Evolutionary conservation across 2,113 vertebrate genomes (phyloP).

Genomic region (Campylorhamphus procurvoides): DNA sequence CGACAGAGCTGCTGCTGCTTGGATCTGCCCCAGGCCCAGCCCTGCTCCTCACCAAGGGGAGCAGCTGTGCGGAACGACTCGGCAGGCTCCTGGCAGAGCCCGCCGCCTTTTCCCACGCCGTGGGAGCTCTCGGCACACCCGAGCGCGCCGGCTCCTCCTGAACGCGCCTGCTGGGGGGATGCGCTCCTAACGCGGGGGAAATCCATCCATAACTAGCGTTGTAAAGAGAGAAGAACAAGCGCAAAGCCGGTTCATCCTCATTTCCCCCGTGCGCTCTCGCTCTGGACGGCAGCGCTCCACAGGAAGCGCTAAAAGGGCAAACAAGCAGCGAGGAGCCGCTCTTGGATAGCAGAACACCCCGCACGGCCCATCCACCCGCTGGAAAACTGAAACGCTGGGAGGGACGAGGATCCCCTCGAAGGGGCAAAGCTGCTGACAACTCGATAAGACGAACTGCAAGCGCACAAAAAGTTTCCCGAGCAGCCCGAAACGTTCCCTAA

Average conservation of each 20-base stretch:
- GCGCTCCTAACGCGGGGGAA: background rate
- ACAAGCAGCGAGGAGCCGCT: background rate
- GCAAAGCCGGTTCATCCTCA: background rate
- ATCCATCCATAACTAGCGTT: background rate
- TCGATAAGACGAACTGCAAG: rapidly evolving
- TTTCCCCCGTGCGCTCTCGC: background rate
- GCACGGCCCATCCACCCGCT: background rate
- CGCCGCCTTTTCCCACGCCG: background rate
- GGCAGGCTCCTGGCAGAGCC: background rate
- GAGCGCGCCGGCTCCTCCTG: background rate
- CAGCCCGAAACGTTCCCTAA: rapidly evolving
- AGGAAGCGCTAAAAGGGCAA: background rate
- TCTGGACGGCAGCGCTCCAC: background rate
- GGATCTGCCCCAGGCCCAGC: background rate
- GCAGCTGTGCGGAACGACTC: background rate
- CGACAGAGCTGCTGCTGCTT: background rate
- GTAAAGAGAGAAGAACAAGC: background rate
- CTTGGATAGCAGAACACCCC: background rate
- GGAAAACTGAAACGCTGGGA: background rate
- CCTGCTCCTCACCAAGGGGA: background rate
- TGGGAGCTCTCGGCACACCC: background rate
- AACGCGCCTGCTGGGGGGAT: background rate
- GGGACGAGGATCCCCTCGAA: background rate
- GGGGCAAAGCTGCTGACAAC: background rate
- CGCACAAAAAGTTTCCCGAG: background rate